phyloP scores from a whole-genome alignment of 2,797 vertebrate genomes.

The Bufotes viridis region DNA sequence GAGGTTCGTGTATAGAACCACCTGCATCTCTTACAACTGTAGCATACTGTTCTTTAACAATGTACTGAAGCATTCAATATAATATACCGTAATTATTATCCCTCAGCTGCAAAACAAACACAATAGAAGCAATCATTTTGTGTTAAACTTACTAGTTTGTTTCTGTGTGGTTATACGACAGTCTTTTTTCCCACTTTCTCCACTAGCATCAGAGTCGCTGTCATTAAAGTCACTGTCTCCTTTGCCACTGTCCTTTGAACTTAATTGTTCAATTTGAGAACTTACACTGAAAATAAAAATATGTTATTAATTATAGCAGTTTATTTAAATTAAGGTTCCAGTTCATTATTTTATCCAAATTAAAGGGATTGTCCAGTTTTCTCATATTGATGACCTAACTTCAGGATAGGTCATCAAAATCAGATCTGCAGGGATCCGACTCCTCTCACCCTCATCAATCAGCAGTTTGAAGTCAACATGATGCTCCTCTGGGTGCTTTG shows the following conservation, averaged over 20 bases:
- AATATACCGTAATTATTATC: neutral
- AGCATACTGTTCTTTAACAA: too few species aligned
- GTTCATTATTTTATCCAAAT: neutral
- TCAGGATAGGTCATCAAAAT: too few species aligned
- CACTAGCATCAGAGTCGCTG: constrained; percentile 76
- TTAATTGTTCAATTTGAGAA: constrained; percentile 78
- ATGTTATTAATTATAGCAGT: neutral
- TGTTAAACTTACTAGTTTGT: constrained; percentile 69
- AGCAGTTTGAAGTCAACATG: too few species aligned
- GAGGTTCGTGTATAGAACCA: neutral
- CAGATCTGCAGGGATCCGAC: too few species aligned
- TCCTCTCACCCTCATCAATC: too few species aligned
- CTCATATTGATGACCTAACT: too few species aligned
- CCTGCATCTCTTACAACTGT: neutral
- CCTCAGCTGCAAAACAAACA: neutral
- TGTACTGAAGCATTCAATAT: too few species aligned
- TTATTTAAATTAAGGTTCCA: neutral
- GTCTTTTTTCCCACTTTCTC: constrained; percentile 72
- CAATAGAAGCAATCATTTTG: neutral
- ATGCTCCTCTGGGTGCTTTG: too few species aligned
- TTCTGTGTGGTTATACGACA: constrained; percentile 73
- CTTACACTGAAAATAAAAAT: constrained; percentile 72
- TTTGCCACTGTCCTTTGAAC: constrained; percentile 84
- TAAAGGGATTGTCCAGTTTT: too few species aligned
- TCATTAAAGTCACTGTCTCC: constrained; percentile 83